Percentiles rank a stretch among this genome's conserved stretches.
Evolutionary conservation across 2,888 invertebrate genomes (phyloP).

Genomic region (Campoplex capitator): DNA sequence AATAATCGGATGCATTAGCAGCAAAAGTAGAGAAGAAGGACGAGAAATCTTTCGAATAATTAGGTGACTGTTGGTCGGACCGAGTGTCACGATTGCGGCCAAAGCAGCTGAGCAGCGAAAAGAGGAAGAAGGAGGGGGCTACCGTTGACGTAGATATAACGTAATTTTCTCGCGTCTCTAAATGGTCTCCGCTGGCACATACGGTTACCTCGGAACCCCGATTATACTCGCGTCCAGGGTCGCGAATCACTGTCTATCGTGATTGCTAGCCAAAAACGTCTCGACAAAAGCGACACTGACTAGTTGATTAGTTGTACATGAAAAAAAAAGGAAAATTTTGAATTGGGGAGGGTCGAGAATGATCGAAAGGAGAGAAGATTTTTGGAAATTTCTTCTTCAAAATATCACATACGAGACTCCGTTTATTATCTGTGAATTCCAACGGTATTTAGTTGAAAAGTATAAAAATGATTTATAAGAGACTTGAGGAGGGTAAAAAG

Average conservation of each 20-base stretch:
- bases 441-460: background rate
- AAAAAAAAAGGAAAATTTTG: background rate
- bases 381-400: background rate
- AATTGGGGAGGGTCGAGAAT: background rate
- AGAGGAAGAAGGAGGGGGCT: background rate
- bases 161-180: slow-evolving; percentile 45
- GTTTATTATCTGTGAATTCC: background rate
- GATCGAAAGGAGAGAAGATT: background rate
- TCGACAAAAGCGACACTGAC: background rate
- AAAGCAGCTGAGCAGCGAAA: slow-evolving; percentile 11
- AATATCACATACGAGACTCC: background rate
- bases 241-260: slow-evolving; percentile 56
- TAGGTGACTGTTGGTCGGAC: slow-evolving; percentile 40
- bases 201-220: slow-evolving; percentile 28
- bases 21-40: slow-evolving; percentile 13
- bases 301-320: background rate
- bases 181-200: slow-evolving; percentile 58
- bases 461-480: slow-evolving; percentile 1
- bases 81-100: slow-evolving; percentile 47
- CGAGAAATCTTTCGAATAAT: slow-evolving; percentile 49
- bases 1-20: no score
- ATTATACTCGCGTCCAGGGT: slow-evolving; percentile 57
- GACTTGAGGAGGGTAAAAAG: background rate
- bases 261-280: slow-evolving; percentile 37
- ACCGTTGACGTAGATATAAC: slow-evolving; percentile 24